Conservation (phyloP, 2,113 vertebrate species). For the Agelaius tricolor region DNA sequence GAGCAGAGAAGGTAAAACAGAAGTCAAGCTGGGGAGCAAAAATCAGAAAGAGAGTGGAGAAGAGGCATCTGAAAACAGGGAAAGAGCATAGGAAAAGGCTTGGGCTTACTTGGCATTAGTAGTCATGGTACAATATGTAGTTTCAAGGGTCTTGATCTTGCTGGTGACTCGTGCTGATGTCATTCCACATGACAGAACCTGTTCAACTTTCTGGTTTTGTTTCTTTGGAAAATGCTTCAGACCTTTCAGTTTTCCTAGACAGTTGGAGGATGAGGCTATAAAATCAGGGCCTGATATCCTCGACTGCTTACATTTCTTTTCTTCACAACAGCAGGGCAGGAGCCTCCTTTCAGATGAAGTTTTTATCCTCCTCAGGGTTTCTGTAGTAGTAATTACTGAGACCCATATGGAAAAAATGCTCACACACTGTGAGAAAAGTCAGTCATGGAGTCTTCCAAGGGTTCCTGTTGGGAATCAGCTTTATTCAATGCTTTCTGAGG, state of each 20-base stretch:
- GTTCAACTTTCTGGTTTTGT: neutral
- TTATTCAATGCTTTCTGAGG: neutral
- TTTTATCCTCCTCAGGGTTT: neutral
- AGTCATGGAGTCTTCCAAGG: neutral
- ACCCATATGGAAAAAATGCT: neutral
- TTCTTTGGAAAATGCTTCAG: neutral
- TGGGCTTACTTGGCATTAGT: neutral
- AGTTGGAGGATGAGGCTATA: neutral
- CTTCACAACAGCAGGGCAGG: neutral
- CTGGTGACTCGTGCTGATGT: neutral
- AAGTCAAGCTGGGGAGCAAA: neutral
- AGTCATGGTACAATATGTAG: neutral
- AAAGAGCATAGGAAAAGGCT: neutral
- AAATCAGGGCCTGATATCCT: neutral
- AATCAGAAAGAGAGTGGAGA: neutral
- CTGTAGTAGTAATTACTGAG: neutral
- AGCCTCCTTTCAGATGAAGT: neutral
- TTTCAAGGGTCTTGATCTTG: neutral
- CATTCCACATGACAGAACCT: neutral
- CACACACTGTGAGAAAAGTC: neutral
- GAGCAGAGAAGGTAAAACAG: neutral
- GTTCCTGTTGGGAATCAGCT: neutral
- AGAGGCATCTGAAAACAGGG: neutral
- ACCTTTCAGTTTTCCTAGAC: neutral
- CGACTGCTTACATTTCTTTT: neutral